These are phyloP conservation scores for Lophius americanus DNA, from an alignment of 2,797 vertebrate genomes.

Conservation along the genomic window DNA sequence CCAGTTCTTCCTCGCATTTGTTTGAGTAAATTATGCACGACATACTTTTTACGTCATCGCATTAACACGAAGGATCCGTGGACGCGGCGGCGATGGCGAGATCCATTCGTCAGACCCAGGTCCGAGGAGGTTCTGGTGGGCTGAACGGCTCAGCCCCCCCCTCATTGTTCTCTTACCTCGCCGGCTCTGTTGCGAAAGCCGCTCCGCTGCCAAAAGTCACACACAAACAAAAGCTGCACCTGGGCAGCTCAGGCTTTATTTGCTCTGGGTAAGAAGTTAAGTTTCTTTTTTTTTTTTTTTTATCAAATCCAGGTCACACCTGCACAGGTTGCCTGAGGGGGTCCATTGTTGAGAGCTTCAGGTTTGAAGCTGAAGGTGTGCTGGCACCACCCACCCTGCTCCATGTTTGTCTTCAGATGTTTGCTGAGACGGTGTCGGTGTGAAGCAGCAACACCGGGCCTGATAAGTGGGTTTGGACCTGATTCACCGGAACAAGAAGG, in stretches of 20 bases:
- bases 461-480: too few relatives aligned
- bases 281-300: slow-evolving; percentile 59
- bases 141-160: slow-evolving; percentile 29
- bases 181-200: slow-evolving; percentile 68
- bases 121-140: slow-evolving; percentile 13
- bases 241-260: slow-evolving; percentile 82
- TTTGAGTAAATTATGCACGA: too few relatives aligned
- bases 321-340: slow-evolving; percentile 79
- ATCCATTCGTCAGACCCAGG: too few relatives aligned
- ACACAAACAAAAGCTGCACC: slow-evolving; percentile 86
- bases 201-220: slow-evolving; percentile 79
- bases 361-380: slow-evolving; percentile 77
- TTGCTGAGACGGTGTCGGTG: slow-evolving; percentile 41
- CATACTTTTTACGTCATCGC: too few relatives aligned
- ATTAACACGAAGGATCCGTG: too few relatives aligned
- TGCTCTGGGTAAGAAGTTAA: slow-evolving; percentile 79
- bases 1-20: too few relatives aligned
- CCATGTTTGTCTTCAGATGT: slow-evolving; percentile 53
- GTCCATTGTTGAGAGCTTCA: slow-evolving; percentile 78
- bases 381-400: slow-evolving; percentile 59
- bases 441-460: slow-evolving; percentile 4
- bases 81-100: too few relatives aligned
- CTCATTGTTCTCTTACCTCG: slow-evolving; percentile 54
- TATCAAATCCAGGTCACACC: slow-evolving; percentile 86
- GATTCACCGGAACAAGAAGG: too few relatives aligned